Percentiles rank a stretch among this genome's conserved stretches.
phyloP scores from a whole-genome alignment of 2,888 invertebrate genomes.

The Ochropacha duplaris region DNA sequence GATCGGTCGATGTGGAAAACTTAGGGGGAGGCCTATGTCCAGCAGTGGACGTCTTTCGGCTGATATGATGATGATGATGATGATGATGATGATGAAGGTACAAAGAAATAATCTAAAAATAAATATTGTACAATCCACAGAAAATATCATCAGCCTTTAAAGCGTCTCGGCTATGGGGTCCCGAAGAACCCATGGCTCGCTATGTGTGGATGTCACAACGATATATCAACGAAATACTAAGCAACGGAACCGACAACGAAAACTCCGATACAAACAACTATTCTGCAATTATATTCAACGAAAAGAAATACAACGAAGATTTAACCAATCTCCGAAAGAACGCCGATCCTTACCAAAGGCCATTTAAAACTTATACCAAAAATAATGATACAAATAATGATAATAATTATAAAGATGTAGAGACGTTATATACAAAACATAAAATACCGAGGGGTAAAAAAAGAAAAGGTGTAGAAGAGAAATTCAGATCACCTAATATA shows the following conservation, averaged over 20 bases:
- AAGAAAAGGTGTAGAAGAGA: constrained; percentile 52
- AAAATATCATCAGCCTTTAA: constrained; percentile 72
- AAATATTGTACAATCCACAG: constrained; percentile 39
- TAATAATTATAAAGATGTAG: constrained; percentile 35
- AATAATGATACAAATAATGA: constrained; percentile 39
- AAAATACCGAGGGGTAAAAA: constrained; percentile 53
- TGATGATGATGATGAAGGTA: too few species aligned
- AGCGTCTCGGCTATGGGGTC: constrained; percentile 75
- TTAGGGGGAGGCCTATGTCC: too few species aligned
- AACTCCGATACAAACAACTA: constrained; percentile 59
- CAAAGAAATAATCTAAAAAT: too few species aligned
- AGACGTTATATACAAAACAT: constrained; percentile 49
- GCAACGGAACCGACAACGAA: constrained; percentile 48
- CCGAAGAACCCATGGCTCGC: constrained; percentile 73
- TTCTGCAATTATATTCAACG: constrained; percentile 52
- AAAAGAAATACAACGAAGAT: constrained; percentile 54
- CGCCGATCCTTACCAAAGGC: constrained; percentile 50
- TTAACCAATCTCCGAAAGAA: too few species aligned
- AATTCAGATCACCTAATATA: constrained; percentile 71
- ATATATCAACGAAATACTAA: constrained; percentile 56
- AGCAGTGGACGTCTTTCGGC: too few species aligned
- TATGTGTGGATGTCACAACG: constrained; percentile 78
- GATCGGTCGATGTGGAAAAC: too few species aligned
- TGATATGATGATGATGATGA: too few species aligned
- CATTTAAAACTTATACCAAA: constrained; percentile 49